These are phyloP conservation scores for Pantala flavescens DNA, from an alignment of 1,140 invertebrate species.

Conservation along the genomic window DNA sequence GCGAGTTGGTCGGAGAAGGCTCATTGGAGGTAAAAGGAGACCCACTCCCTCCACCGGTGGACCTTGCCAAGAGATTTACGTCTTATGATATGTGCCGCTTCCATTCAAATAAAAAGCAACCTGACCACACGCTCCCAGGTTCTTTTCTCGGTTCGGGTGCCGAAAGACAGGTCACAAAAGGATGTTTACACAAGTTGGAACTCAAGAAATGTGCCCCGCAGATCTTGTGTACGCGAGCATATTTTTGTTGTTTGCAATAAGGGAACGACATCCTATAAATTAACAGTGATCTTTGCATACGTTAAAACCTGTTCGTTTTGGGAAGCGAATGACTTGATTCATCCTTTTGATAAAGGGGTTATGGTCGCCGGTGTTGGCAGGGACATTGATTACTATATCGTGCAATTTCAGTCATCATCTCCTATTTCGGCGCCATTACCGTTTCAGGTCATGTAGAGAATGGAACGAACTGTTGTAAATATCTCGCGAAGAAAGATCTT, in stretches of 20 bases:
- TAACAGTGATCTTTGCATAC: background rate
- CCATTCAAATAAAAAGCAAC: slow-evolving; percentile 7
- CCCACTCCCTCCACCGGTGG: background rate
- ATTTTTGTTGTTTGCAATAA: background rate
- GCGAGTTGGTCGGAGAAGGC: no score
- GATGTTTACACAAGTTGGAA: slow-evolving; percentile 7
- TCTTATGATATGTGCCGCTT: slow-evolving; percentile 1
- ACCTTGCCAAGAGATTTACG: slow-evolving; percentile 4
- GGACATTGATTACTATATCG: background rate
- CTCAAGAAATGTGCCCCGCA: slow-evolving; percentile 7
- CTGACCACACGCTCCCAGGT: background rate
- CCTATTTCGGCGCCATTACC: background rate
- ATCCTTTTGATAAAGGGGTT: background rate
- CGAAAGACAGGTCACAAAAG: slow-evolving; percentile 5
- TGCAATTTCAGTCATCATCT: background rate
- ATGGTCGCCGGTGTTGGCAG: background rate
- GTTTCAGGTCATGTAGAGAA: no score
- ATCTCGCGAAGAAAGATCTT: no score
- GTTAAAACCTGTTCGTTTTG: background rate
- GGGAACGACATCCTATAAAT: background rate
- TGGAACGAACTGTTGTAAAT: no score
- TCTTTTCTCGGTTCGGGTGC: slow-evolving; percentile 7
- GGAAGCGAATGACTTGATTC: background rate
- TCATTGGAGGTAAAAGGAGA: no score
- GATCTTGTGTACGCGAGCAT: background rate